Evolutionary conservation across 2,888 invertebrate species (phyloP).

Genomic region (Ethmia dodecea): DNA sequence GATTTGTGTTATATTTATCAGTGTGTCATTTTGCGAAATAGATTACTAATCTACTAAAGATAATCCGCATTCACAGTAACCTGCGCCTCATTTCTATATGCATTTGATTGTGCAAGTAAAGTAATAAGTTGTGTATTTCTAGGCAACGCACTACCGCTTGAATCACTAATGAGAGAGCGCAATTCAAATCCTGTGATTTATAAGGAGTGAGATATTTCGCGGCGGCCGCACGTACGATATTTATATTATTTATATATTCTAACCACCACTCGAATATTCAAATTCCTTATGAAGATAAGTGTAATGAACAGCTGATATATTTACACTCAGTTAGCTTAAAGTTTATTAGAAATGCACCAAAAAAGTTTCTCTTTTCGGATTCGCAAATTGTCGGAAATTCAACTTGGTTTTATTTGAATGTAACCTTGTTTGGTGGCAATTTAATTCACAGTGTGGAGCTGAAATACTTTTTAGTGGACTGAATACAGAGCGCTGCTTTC

Average conservation of each 20-base stretch:
- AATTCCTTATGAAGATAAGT: constrained; percentile 44
- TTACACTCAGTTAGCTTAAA: constrained; percentile 22
- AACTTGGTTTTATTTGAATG: constrained; percentile 1
- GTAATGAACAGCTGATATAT: constrained; percentile 36
- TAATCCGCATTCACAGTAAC: constrained; percentile 42
- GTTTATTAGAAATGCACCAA: constrained; percentile 15
- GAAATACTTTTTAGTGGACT: no score
- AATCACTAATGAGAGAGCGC: constrained; percentile 69
- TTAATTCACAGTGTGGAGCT: constrained; percentile 2
- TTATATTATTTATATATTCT: constrained; percentile 63
- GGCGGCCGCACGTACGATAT: constrained; percentile 40
- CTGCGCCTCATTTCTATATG: constrained; percentile 44
- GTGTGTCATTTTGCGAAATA: constrained; percentile 27
- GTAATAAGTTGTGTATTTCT: constrained; percentile 71
- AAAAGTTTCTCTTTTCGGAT: constrained; percentile 11
- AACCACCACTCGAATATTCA: constrained; percentile 54
- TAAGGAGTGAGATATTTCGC: constrained; percentile 70
- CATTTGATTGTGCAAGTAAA: constrained; percentile 60
- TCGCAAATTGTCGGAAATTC: neutral
- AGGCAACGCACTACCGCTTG: constrained; percentile 51
- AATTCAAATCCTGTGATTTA: constrained; percentile 74
- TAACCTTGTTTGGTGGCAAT: constrained; percentile 3
- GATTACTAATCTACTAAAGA: constrained; percentile 42
- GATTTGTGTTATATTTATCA: neutral
- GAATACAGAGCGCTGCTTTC: no score